phyloP scores from a whole-genome alignment of 2,888 invertebrate genomes.

The Abscondita cerata region DNA sequence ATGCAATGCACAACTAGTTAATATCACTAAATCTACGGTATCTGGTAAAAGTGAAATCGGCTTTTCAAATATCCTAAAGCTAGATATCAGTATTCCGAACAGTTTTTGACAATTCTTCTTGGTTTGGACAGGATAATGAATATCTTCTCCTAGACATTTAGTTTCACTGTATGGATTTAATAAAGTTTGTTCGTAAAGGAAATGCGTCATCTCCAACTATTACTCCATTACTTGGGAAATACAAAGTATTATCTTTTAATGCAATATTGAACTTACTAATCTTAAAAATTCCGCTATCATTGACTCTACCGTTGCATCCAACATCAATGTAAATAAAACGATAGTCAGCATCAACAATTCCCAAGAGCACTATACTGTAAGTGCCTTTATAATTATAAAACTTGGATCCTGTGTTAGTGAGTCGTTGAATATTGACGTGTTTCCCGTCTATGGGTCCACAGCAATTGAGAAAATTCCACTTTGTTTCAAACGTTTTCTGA shows the following conservation, averaged over 20 bases:
- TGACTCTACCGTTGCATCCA: constrained; percentile 33
- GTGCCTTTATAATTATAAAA: constrained; percentile 7
- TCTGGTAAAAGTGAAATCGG: too few species aligned
- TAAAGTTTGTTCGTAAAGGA: constrained; percentile 10
- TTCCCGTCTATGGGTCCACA: constrained; percentile 8
- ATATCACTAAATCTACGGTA: too few species aligned
- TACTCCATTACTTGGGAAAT: constrained; percentile 3
- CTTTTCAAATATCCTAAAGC: constrained; percentile 8
- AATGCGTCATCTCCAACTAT: constrained; percentile 11
- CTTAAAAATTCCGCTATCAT: constrained; percentile 19
- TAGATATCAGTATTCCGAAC: constrained; percentile 4
- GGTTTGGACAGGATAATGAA: constrained; percentile 28
- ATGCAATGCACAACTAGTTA: too few species aligned
- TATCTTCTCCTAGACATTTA: constrained; percentile 18
- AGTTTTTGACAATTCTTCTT: constrained; percentile 24
- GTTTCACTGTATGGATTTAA: constrained; percentile 2
- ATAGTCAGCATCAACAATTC: constrained; percentile 8
- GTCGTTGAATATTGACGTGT: not conserved
- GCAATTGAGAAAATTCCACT: constrained; percentile 7
- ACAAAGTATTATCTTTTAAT: not conserved
- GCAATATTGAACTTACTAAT: constrained; percentile 4
- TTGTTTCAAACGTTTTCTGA: constrained; percentile 2
- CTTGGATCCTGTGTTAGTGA: not conserved
- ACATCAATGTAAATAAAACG: constrained; percentile 32
- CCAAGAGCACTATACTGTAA: constrained; percentile 7